Evolutionary conservation across 2,113 vertebrate species (phyloP).

Genomic region (Oxyruncus cristatus): DNA sequence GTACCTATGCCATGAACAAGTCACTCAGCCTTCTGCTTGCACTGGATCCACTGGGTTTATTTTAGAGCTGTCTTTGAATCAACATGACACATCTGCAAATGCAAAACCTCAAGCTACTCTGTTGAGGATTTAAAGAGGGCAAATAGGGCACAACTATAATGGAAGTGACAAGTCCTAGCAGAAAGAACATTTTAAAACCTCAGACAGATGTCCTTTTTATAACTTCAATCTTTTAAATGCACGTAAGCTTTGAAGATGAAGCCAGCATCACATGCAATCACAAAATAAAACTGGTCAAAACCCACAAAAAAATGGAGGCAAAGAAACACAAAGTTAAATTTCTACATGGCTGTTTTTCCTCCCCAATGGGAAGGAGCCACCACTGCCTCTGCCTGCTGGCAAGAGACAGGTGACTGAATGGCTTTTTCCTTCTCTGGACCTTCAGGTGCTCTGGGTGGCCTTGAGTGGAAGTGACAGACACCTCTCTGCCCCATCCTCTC

Average conservation of each 20-base stretch:
- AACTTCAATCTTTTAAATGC: not conserved
- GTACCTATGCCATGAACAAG: not conserved
- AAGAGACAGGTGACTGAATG: rapidly evolving
- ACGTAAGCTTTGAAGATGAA: not conserved
- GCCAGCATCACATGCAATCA: not conserved
- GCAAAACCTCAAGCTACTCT: not conserved
- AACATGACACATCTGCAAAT: not conserved
- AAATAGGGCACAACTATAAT: not conserved
- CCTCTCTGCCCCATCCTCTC: not conserved
- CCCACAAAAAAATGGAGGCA: not conserved
- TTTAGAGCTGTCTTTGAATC: not conserved
- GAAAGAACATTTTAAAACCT: not conserved
- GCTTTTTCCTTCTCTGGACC: not conserved
- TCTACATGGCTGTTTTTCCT: not conserved
- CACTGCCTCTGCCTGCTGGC: rapidly evolving
- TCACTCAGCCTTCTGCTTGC: not conserved
- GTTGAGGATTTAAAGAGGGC: not conserved
- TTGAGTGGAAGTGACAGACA: not conserved
- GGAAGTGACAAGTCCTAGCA: not conserved
- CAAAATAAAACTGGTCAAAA: not conserved
- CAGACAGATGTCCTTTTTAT: not conserved
- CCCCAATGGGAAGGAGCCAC: rapidly evolving
- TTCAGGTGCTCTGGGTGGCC: rapidly evolving
- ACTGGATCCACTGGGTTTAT: not conserved
- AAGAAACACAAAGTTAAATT: not conserved